Evolutionary conservation across 2,113 vertebrate genomes (phyloP), one percentile per base, ranked within the genome.

Genomic region (Seriola aureovittata): DNA sequence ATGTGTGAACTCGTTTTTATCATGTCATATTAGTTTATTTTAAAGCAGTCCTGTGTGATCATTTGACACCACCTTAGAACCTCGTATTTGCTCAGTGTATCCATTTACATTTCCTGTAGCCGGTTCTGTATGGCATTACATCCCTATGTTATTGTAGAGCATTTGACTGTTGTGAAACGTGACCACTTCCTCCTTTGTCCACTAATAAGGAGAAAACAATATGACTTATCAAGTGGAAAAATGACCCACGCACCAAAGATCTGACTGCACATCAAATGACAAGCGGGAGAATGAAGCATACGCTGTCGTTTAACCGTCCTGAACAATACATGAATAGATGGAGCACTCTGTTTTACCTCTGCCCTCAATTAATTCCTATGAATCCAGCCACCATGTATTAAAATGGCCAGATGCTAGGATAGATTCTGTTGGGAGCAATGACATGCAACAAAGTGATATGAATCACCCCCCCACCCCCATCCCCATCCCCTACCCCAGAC

Each of bases 371-470:
- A 93, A 92, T 92, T 92, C 86, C 19, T 79, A 88, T 88, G 84
- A 92, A 89, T 89, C 65, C 89, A 91, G 86, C 90, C 89, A 80
- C 84, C 86, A 72, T 86, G 91, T 88, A 88, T 93, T 91, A 87
- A 92, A 90, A 80, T 75, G 87, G 86, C 93, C 93, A 94, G 93
- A 93, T 94, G 93, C 87, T 94, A 71, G 93, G 93, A 94, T 90
- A 81, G 86, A 94, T 93, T 93, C 92, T 88, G 91, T 92, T 92
- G 93, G 92, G 92, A 92, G 89, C 86, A 84, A 87, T 93, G 92
- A 84, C 93, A 92, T 88, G 88, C 87, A 79, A 90, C 91, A 92
- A 93, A 94, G 90, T 93, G 90, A 94, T 93, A 93, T 91, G 89
- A 94, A 94, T 94, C 93, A 86, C 13, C 46, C 73, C 70, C 78